Base-by-base conservation (phyloP, 2,797 vertebrate species). In the Pitangus sulphuratus region DNA sequence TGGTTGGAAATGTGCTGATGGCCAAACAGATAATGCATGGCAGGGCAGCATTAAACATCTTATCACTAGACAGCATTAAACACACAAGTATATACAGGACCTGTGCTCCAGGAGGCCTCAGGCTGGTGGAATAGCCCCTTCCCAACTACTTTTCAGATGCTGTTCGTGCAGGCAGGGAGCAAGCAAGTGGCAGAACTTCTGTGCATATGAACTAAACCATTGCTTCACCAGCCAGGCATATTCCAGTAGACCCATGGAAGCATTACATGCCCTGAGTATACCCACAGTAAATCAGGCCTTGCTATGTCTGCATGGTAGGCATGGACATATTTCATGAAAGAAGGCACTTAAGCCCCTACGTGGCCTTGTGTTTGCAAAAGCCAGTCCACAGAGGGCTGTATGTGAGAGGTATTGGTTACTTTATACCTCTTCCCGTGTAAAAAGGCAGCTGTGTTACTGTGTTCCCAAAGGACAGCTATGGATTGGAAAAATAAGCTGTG, bases 401-500 rank as follows among this genome's bases (percentile, higher is more conserved):
- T 37, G 45, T 3, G 51, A 84, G 39, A 84, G 24, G 16, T 35
- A 26, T 42, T 65, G n/a, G 53, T 84, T 84, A 69, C 50, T 71
- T 69, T 37, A 64, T 51, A 26, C 57, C 74, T 64, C 33, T 91
- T 51, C n/a, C 45, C 45, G 9, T 28, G 35, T 62, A 33, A 84
- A 84, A 95, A 91, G 42, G 79, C 64, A 91, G 76, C 50, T 86
- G 79, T 89, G 50, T 1, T 87, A 12, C 12, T 84, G 26, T 9
- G 12, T 33, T 95, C 87, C 79, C 79, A 54, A 50, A 81, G 60
- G 87, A 81, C 21, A n/a, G 17, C 25, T 3, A 12, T 9, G 40
- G 40, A 18, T 19, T 91, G 84, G 75, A 94, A 95, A 95, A 91
- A 71, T 57, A 87, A 93, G 31, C 82, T 61, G 72, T 77, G 85